Evolutionary conservation across 1,140 invertebrate species (phyloP).

Genomic region (Chymomyza costata): DNA sequence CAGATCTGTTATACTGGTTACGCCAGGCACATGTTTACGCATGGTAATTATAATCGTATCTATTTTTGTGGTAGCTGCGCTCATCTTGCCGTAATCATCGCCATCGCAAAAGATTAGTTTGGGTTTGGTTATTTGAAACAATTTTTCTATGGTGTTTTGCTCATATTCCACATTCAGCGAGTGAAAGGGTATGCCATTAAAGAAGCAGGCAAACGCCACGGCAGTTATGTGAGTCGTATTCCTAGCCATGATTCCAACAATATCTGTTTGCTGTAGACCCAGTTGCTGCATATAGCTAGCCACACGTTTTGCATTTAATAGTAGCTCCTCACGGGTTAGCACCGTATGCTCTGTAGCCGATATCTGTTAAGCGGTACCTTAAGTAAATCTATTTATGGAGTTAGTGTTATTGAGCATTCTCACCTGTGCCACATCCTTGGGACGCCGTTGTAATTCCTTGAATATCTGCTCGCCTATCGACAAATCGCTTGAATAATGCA

Average conservation of each 20-base stretch:
- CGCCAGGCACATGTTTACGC: constrained; percentile 17
- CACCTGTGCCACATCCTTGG: constrained; percentile 30
- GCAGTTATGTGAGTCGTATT: constrained; percentile 28
- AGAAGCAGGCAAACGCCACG: constrained; percentile 26
- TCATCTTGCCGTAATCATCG: constrained; percentile 26
- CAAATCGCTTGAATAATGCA: constrained; percentile 12
- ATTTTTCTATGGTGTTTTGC: constrained; percentile 15
- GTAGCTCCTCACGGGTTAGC: constrained; percentile 26
- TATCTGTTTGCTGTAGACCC: constrained; percentile 18
- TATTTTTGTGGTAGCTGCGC: constrained; percentile 5
- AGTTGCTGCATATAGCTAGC: constrained; percentile 22
- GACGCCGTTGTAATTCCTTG: constrained; percentile 30
- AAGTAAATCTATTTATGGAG: too few relatives aligned
- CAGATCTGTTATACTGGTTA: constrained; percentile 9
- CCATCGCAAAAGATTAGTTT: constrained; percentile 47
- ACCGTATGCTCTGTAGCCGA: constrained; percentile 26
- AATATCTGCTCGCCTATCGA: constrained; percentile 34
- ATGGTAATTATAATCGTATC: constrained; percentile 17
- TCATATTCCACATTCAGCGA: constrained; percentile 14
- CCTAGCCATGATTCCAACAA: constrained; percentile 25
- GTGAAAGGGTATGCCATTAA: constrained; percentile 29
- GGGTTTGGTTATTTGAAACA: constrained; percentile 32
- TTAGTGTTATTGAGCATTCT: not conserved
- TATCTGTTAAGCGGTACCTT: constrained; percentile 6
- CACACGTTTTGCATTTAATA: constrained; percentile 23